Percentiles rank a stretch among this genome's conserved stretches.
Conservation (phyloP, 2,113 vertebrate genomes). For the Hippocampus mohnikei region DNA sequence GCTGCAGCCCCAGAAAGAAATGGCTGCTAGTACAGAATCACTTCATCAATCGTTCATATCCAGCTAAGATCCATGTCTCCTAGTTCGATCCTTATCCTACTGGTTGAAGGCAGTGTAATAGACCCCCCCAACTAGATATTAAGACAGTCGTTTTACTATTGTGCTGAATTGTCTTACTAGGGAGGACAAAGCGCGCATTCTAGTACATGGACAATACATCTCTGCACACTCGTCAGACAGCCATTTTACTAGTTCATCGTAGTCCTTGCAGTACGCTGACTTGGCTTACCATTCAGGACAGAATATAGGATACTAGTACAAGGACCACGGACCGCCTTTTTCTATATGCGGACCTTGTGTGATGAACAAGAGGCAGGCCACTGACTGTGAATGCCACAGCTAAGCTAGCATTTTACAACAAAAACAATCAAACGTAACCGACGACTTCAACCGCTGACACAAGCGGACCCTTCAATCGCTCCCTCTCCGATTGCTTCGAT, state of each 20-base stretch:
- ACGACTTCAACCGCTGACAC: constrained; percentile 1
- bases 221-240: neutral
- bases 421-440: neutral
- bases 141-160: too few species aligned
- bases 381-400: constrained; percentile 3
- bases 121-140: too few species aligned
- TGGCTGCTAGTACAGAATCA: neutral
- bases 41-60: neutral
- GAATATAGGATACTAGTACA: neutral
- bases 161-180: too few species aligned
- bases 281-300: neutral
- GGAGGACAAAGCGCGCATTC: too few species aligned
- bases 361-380: constrained; percentile 36
- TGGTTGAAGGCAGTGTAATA: neutral
- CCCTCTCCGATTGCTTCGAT: neutral
- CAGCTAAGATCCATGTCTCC: neutral
- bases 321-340: neutral
- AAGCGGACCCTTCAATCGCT: constrained; percentile 1
- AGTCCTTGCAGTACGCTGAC: neutral
- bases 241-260: neutral
- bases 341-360: constrained; percentile 17
- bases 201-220: too few species aligned
- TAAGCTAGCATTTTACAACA: too few species aligned
- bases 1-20: constrained; percentile 8
- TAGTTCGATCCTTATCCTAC: neutral